phyloP scores from a whole-genome alignment of 2,888 invertebrate species.

The Tenthredo distinguenda region DNA sequence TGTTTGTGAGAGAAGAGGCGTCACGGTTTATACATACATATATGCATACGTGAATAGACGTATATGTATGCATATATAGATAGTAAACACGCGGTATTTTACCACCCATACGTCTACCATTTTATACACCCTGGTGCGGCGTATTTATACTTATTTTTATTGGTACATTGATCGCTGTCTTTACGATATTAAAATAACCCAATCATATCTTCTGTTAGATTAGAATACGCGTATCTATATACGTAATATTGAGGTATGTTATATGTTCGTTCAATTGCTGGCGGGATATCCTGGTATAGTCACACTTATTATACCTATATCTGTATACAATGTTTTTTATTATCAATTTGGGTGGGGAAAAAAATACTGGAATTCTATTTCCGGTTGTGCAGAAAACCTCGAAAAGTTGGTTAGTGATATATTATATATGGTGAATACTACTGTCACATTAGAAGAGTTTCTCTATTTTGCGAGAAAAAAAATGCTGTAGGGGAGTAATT shows the following conservation, averaged over 20 bases:
- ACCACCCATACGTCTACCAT: conserved; percentile 7
- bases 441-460: background rate
- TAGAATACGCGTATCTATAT: background rate
- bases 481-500: background rate
- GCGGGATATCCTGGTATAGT: background rate
- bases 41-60: background rate
- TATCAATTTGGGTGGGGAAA: background rate
- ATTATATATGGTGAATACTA: background rate
- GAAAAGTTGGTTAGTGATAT: background rate
- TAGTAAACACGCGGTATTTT: conserved; percentile 24
- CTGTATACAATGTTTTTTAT: background rate
- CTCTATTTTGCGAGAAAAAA: background rate
- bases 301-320: background rate
- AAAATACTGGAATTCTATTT: background rate
- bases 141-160: conserved; percentile 35
- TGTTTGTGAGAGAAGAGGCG: background rate
- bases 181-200: conserved; percentile 1
- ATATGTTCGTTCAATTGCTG: background rate
- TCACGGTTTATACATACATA: conserved; percentile 22
- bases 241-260: background rate
- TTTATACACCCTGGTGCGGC: background rate
- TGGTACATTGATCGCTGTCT: conserved; percentile 20
- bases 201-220: background rate
- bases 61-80: background rate
- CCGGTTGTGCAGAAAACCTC: background rate